These are phyloP conservation scores for Karalla daura DNA, from an alignment of 2,797 vertebrate species.

Conservation along the genomic window DNA sequence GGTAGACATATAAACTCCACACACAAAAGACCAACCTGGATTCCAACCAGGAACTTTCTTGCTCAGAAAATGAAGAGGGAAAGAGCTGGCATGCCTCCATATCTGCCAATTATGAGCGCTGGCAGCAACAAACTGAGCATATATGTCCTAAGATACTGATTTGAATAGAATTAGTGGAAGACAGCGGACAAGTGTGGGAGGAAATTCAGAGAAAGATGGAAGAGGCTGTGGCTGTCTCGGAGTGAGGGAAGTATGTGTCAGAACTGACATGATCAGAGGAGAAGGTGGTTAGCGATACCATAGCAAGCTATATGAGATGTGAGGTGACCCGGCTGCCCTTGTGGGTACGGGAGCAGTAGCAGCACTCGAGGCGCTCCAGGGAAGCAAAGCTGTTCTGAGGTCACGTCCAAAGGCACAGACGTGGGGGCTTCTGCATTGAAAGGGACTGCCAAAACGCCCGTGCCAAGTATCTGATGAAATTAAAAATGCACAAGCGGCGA, in stretches of 20 bases:
- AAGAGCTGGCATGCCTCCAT: constrained; percentile 7
- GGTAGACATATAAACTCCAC: no score
- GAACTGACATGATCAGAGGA: constrained; percentile 44
- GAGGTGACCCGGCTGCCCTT: constrained; percentile 46
- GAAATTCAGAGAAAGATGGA: background rate
- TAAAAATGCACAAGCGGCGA: constrained; percentile 62
- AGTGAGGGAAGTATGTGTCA: constrained; percentile 8
- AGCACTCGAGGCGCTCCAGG: constrained; percentile 30
- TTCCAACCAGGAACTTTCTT: no score
- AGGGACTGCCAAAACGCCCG: constrained; percentile 51
- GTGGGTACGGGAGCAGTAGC: constrained; percentile 25
- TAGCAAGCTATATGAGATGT: constrained; percentile 39
- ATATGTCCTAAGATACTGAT: constrained; percentile 23
- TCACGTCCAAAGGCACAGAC: constrained; percentile 60
- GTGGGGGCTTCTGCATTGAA: constrained; percentile 33
- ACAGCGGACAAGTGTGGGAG: constrained; percentile 11
- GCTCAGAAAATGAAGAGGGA: constrained; percentile 6
- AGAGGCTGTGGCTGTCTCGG: background rate
- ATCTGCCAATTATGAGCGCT: constrained; percentile 2
- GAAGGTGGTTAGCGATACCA: constrained; percentile 36
- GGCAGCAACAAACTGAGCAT: constrained; percentile 20
- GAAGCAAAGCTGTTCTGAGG: constrained; percentile 62
- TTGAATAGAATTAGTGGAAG: constrained; percentile 37
- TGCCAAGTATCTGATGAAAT: constrained; percentile 63
- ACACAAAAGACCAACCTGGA: no score